Conservation (phyloP, 2,113 vertebrate genomes). For the Leptocoma aspasia region DNA sequence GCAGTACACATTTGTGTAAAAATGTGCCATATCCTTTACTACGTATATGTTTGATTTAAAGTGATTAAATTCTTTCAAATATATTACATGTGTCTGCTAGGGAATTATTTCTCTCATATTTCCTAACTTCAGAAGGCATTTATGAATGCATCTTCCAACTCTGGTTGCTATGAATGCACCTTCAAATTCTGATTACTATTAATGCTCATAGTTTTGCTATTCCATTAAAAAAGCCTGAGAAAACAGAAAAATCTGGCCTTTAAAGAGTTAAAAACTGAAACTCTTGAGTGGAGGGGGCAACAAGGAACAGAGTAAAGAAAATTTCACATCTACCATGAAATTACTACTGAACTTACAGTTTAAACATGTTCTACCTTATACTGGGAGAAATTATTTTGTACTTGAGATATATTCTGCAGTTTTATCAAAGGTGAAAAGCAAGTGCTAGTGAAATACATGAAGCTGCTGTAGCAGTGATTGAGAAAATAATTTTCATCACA, state of each 20-base stretch:
- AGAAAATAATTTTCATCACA: slow-evolving; percentile 3
- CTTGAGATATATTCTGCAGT: not conserved
- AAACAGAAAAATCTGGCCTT: not conserved
- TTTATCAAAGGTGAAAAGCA: slow-evolving; percentile 6
- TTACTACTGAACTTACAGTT: not conserved
- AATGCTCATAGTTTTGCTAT: not conserved
- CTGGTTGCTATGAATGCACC: not conserved
- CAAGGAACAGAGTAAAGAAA: not conserved
- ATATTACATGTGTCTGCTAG: not conserved
- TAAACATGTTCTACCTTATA: not conserved
- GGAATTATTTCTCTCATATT: not conserved
- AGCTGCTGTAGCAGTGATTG: not conserved
- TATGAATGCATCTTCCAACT: not conserved
- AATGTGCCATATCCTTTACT: not conserved
- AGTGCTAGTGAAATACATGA: not conserved
- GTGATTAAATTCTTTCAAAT: not conserved
- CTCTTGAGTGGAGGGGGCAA: not conserved
- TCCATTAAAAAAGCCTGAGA: not conserved
- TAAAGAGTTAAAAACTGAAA: not conserved
- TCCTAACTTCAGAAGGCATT: not conserved
- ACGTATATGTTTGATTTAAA: not conserved
- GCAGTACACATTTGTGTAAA: not conserved
- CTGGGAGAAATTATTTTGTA: not conserved
- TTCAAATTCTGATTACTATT: not conserved
- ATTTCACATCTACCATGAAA: slow-evolving; percentile 24